phyloP scores from a whole-genome alignment of 2,888 invertebrate species.

The Copidosoma aretas region DNA sequence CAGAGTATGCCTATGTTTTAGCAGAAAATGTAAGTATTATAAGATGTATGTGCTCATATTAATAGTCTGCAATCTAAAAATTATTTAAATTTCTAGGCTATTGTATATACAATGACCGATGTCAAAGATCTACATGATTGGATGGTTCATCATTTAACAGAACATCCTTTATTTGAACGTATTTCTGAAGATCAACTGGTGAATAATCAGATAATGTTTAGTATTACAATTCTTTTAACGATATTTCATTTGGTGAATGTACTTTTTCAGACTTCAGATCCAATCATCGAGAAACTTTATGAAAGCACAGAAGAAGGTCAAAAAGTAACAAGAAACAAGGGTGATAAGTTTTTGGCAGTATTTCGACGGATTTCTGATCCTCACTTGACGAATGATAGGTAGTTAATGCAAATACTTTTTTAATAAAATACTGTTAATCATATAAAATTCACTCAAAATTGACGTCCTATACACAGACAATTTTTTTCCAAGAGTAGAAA shows the following conservation, averaged over 20 bases:
- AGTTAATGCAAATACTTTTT: constrained; percentile 31
- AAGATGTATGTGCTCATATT: background rate
- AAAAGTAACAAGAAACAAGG: constrained; percentile 94
- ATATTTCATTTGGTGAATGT: constrained; percentile 23
- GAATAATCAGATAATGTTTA: constrained; percentile 50
- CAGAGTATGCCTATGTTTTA: constrained; percentile 96
- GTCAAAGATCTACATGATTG: constrained; percentile 96
- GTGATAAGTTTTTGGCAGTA: constrained; percentile 91
- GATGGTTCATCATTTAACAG: constrained; percentile 91
- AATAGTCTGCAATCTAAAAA: constrained; percentile 3
- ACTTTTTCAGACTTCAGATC: constrained; percentile 73
- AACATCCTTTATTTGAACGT: constrained; percentile 88
- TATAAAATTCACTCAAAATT: background rate
- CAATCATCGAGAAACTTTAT: constrained; percentile 86
- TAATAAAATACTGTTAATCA: constrained; percentile 10
- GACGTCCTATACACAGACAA: too few species aligned
- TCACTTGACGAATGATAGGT: constrained; percentile 44
- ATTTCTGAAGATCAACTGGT: constrained; percentile 80
- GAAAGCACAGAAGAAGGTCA: constrained; percentile 97
- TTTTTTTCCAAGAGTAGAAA: too few species aligned
- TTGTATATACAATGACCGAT: constrained; percentile 97
- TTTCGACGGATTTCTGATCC: constrained; percentile 75
- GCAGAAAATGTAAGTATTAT: constrained; percentile 73
- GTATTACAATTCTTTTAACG: constrained; percentile 1
- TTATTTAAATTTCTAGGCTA: constrained; percentile 76